phyloP scores from a whole-genome alignment of 2,113 vertebrate species.

The Eubucco bourcierii region DNA sequence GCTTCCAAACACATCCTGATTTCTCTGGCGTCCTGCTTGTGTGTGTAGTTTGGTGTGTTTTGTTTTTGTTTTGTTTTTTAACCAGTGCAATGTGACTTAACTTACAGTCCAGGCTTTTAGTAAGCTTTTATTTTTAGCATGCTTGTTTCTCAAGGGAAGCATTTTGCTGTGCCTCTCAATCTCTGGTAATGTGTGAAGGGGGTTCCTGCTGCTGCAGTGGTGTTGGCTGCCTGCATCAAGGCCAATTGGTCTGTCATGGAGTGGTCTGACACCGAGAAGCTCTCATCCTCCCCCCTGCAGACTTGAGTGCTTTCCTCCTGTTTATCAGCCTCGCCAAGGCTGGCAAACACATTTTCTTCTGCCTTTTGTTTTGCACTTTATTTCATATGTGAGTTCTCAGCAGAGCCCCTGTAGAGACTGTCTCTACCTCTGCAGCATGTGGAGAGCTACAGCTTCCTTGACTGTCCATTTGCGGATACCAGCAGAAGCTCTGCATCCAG shows the following conservation, averaged over 20 bases:
- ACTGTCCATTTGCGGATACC: background rate
- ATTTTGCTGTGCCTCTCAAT: background rate
- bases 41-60: too few species aligned
- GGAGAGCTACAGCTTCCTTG: background rate
- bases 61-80: background rate
- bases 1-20: background rate
- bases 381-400: background rate
- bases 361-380: background rate
- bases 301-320: background rate
- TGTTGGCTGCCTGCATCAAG: background rate
- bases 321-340: background rate
- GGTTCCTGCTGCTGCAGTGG: background rate
- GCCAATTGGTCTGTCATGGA: background rate
- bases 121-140: background rate
- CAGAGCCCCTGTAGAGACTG: background rate
- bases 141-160: background rate
- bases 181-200: background rate
- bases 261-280: background rate
- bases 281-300: fast-evolving
- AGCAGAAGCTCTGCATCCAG: background rate
- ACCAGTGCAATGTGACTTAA: background rate
- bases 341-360: background rate
- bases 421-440: background rate
- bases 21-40: background rate
- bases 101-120: background rate